Evolutionary conservation across 1,140 invertebrate genomes (phyloP).

Genomic region (Helicoverpa armigera): DNA sequence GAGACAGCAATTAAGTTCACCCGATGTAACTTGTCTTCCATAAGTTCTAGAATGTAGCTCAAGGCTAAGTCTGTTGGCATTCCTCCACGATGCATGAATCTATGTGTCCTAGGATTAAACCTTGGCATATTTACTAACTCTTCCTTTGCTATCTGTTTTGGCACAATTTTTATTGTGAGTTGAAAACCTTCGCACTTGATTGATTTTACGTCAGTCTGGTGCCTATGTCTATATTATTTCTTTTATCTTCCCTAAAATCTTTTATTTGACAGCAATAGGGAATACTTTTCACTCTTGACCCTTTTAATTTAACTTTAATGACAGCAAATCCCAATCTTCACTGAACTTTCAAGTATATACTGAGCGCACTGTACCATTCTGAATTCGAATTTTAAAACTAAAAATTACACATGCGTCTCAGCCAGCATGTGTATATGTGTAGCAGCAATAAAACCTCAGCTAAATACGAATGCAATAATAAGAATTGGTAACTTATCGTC

Average conservation of each 20-base stretch:
- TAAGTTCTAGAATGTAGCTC: constrained; percentile 11
- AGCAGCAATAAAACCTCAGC: neutral
- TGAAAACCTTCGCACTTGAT: neutral
- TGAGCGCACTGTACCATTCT: too few relatives aligned
- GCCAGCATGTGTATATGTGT: neutral
- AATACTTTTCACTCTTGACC: too few relatives aligned
- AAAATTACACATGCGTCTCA: neutral
- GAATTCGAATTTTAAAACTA: too few relatives aligned
- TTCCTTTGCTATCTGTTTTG: neutral
- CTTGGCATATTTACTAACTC: constrained; percentile 17
- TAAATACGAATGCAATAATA: neutral
- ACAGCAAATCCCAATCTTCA: too few relatives aligned
- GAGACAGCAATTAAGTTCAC: constrained; percentile 13
- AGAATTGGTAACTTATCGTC: constrained; percentile 10
- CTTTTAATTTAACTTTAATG: too few relatives aligned
- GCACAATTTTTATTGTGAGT: neutral
- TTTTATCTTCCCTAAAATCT: too few relatives aligned
- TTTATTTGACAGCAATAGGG: too few relatives aligned
- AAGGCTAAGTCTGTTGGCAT: constrained; percentile 17
- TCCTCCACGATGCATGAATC: constrained; percentile 13
- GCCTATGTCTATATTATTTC: too few relatives aligned
- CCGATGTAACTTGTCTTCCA: neutral
- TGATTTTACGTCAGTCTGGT: too few relatives aligned
- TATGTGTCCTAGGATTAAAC: constrained; percentile 31
- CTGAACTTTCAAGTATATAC: too few relatives aligned